Percentiles rank a stretch among this genome's conserved stretches.
Evolutionary conservation across 2,797 vertebrate genomes (phyloP).

Genomic region (Intellagama lesueurii): DNA sequence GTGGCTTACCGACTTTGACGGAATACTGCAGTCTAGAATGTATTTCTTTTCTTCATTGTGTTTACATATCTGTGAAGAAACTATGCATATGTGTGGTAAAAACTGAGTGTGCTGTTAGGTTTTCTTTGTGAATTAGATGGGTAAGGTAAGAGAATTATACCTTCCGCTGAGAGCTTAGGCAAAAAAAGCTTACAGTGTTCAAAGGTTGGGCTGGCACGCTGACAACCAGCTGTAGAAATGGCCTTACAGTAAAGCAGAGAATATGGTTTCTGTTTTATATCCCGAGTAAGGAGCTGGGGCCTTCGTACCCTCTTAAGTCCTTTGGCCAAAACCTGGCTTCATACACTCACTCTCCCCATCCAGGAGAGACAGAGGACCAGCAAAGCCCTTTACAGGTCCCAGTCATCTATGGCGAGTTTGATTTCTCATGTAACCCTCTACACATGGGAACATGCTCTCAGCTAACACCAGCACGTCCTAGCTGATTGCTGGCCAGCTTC

Average conservation of each 20-base stretch:
- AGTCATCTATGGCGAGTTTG: not conserved
- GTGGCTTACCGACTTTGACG: slow-evolving; percentile 42
- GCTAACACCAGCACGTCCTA: not conserved
- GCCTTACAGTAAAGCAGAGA: not conserved
- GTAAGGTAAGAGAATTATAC: not conserved
- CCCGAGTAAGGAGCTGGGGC: too few species aligned
- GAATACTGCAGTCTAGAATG: slow-evolving; percentile 16
- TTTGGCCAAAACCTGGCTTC: too few species aligned
- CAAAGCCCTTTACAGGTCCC: not conserved
- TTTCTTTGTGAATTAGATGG: not conserved
- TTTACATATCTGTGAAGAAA: not conserved
- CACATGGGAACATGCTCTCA: too few species aligned
- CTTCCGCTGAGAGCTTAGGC: not conserved
- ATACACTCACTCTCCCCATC: too few species aligned
- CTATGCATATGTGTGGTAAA: not conserved
- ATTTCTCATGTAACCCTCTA: not conserved
- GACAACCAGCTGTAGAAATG: not conserved
- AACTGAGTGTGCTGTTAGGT: not conserved
- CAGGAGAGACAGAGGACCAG: not conserved
- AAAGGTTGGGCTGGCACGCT: not conserved
- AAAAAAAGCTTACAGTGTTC: not conserved
- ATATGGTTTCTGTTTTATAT: not conserved
- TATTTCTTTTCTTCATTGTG: not conserved
- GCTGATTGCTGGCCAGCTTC: not conserved
- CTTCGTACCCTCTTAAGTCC: too few species aligned